Base-by-base conservation (phyloP, 2,888 invertebrate species). In the Lasioglossum morio region DNA sequence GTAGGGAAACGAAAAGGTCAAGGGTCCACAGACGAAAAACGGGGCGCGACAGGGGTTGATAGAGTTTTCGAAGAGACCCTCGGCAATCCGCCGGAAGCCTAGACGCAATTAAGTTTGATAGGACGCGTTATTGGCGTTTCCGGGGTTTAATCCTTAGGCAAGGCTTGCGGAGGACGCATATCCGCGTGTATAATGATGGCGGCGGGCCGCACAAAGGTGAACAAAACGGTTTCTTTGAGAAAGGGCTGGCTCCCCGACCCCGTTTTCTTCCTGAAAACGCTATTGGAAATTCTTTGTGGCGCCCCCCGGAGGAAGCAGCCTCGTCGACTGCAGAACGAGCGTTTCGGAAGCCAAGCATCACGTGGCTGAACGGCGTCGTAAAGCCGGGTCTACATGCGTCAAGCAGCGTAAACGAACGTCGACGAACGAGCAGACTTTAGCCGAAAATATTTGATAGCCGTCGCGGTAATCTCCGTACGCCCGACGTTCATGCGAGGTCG, bases 241-340 rank as follows among this genome's bases (percentile, higher is more conserved):
- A 70, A 83, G 69, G 43, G 66, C 34, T 19, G 81, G 85, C 72
- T 78, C 63, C 80, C 48, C 77, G 30, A 69, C 57, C 53, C 69
- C 76, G 69, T 77, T 83, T 84, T 81, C 85, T 81, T 82, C 85
- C 81, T 27, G 81, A 77, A 69, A 88, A 78, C 72, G 77, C 87
- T 90, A 89, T 89, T 88, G 90, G 87, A 90, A 90, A 89, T 88
- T 88, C 90, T 88, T 89, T 90, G 90, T 87, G 83, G 43, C 76
- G 48, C n/a, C 10, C 23, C 23, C 53, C 23, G 72, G 74, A 82
- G 82, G 77, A 77, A 66, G 40, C 72, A 75, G 48, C 73, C 73
- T 19, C 23, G 66, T 34, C 66, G 66, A 34, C 34, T 30, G 19
- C 66, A 0, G 66, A 34, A 34, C 19, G 34, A 34, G 34, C 34